Conservation (phyloP, 1,140 invertebrate genomes). For the Drosophila guanche region DNA sequence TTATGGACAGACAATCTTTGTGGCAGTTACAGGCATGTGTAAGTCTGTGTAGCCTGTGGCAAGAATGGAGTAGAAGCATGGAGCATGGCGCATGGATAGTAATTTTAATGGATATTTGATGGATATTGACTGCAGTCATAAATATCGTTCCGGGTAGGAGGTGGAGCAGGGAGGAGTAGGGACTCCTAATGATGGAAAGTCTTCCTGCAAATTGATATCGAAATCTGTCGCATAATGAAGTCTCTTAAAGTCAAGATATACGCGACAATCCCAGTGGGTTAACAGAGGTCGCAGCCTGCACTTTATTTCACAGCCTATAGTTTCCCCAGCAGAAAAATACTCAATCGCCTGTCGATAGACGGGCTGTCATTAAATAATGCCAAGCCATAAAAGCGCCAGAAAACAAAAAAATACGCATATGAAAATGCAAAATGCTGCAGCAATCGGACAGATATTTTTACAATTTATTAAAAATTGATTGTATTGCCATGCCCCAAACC, state of each 20-base stretch:
- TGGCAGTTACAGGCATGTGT: constrained; percentile 21
- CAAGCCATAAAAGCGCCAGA: constrained; percentile 58
- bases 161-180: not conserved
- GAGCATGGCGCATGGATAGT: constrained; percentile 32
- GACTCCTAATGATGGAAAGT: constrained; percentile 63
- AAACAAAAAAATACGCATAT: constrained; percentile 44
- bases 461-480: constrained; percentile 81
- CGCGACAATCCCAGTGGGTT: constrained; percentile 6
- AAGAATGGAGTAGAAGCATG: constrained; percentile 25
- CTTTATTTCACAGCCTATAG: too few relatives aligned
- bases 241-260: not conserved
- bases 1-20: constrained; percentile 65
- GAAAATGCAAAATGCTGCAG: constrained; percentile 68
- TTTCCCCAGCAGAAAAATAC: too few relatives aligned
- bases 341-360: constrained; percentile 50
- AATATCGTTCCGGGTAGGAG: constrained; percentile 39
- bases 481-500: constrained; percentile 67
- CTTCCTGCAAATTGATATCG: constrained; percentile 15
- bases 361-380: constrained; percentile 72
- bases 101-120: constrained; percentile 68
- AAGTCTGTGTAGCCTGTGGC: not conserved
- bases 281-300: constrained; percentile 28
- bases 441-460: constrained; percentile 56
- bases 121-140: constrained; percentile 60
- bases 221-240: constrained; percentile 34